Conservation (phyloP, 2,113 vertebrate genomes). For the Gopherus flavomarginatus region DNA sequence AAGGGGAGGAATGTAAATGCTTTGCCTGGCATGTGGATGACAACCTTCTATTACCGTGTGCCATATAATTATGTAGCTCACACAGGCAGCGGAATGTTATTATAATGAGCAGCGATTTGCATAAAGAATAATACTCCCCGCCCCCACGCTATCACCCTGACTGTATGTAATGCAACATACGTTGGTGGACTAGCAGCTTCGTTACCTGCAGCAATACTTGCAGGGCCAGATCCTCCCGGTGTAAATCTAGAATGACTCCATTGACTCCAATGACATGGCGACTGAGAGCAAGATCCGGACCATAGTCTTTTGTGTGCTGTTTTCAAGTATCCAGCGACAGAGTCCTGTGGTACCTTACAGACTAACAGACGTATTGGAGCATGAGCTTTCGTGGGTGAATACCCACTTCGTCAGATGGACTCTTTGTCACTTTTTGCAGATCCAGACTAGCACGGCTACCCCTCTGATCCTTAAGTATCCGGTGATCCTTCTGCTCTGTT, state of each 20-base stretch:
- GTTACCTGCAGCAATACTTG: neutral
- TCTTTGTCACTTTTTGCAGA: too few relatives aligned
- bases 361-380: too few relatives aligned
- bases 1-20: neutral
- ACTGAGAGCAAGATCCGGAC: neutral
- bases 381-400: too few relatives aligned
- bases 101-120: neutral
- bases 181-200: neutral
- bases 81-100: neutral
- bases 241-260: neutral
- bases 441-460: too few relatives aligned
- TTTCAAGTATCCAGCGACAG: neutral
- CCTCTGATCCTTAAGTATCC: too few relatives aligned
- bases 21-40: neutral
- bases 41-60: neutral
- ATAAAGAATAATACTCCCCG: neutral
- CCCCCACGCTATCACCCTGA: neutral
- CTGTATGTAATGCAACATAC: neutral
- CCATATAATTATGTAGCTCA: neutral
- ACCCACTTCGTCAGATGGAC: too few relatives aligned
- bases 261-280: neutral
- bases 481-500: neutral
- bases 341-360: too few relatives aligned
- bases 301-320: rapidly evolving
- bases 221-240: neutral